Evolutionary conservation across 1,140 invertebrate species (phyloP), one percentile per base, ranked within the genome.

Genomic region (Platyura marginata): DNA sequence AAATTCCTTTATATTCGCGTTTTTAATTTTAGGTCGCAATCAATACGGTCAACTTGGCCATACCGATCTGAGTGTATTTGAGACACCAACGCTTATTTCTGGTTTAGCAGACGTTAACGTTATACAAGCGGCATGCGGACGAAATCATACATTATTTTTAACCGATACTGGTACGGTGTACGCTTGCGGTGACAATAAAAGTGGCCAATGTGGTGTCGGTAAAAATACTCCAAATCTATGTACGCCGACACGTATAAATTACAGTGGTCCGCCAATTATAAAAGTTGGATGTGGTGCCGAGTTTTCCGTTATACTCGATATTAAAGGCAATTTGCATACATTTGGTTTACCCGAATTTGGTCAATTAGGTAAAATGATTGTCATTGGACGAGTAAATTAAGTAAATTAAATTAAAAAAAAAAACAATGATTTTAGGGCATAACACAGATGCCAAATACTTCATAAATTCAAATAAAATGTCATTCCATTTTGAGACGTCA

Each of bases 371-470:
- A 65, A 65, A 51, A 44, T 46, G n/a, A n/a, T n/a, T n/a, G n/a
- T n/a, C n/a, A n/a, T n/a, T n/a, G n/a, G n/a, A n/a, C n/a, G n/a
- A n/a, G n/a, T n/a, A n/a, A n/a, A n/a, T n/a, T n/a, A n/a, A n/a
- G n/a, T n/a, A n/a, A 21, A 44, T 40, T 47, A 22, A 21, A 42
- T 44, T 21, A 40, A 37, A 23, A 36, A n/a, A 1, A 21, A 19
- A 25, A 46, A 34, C 46, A 19, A 5, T 37, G 10, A 10, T 54
- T 55, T 8, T 52, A 78, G 84, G 87, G 40, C 88, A 94, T 59
- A 93, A 93, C 52, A 86, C 86, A 5, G 89, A 93, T 64, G 89
- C 88, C 18, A 88, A 91, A 61, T 94, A 88, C 53, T 91, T 95
- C 59, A 77, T 90, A 34, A 87, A 82, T 13, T 81, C 76, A 46